Conservation (phyloP, 2,113 vertebrate species). For the Uria aalge region DNA sequence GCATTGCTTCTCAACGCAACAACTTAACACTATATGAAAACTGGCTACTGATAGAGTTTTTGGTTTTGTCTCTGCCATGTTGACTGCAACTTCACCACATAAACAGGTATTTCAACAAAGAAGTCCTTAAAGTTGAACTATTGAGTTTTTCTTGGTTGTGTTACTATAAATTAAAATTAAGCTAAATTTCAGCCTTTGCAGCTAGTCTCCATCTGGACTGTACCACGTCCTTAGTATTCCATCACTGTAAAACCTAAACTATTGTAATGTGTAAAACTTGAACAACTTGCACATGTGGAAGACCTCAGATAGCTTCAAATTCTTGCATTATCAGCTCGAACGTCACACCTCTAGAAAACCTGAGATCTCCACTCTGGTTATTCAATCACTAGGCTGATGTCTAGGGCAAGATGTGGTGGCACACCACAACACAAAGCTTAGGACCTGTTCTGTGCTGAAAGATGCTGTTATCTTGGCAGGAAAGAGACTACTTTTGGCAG, state of each 20-base stretch:
- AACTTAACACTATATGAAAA: not conserved
- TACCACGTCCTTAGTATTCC: not conserved
- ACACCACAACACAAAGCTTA: not conserved
- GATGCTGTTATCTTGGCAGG: not conserved
- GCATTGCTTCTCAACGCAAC: not conserved
- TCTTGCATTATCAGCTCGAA: not conserved
- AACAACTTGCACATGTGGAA: not conserved
- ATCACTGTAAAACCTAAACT: not conserved
- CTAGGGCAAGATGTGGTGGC: not conserved
- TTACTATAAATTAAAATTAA: not conserved
- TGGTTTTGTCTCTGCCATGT: not conserved
- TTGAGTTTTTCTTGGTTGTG: not conserved
- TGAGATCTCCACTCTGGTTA: not conserved
- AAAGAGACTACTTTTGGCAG: not conserved
- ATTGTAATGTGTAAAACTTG: not conserved
- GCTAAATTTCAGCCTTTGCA: not conserved
- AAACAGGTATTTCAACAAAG: not conserved
- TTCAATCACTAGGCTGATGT: not conserved
- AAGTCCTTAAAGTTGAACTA: not conserved
- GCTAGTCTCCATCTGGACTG: not conserved
- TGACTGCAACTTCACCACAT: not conserved
- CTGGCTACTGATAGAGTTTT: accelerated
- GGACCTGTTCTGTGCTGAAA: not conserved
- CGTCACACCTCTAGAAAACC: not conserved
- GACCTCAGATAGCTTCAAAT: not conserved